Evolutionary conservation across 2,797 vertebrate species (phyloP).

Genomic region (Falco peregrinus): DNA sequence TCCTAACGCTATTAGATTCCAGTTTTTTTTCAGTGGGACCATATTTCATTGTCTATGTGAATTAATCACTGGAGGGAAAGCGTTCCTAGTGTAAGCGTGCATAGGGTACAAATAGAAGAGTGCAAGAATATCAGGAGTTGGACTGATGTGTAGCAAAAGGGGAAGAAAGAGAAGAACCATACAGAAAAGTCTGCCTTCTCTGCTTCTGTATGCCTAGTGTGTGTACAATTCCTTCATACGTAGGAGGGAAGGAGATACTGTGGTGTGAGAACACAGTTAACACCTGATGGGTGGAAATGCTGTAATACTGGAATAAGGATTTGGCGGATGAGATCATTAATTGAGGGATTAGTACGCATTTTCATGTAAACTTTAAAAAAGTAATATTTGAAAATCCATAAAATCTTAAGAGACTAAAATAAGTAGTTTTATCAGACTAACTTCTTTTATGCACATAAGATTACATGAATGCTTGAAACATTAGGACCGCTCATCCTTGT

Average conservation of each 20-base stretch:
- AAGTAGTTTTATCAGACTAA: not conserved
- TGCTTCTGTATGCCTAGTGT: not conserved
- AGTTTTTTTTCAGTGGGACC: not conserved
- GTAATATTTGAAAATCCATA: not conserved
- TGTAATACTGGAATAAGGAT: not conserved
- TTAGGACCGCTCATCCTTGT: not conserved
- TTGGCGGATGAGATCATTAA: not conserved
- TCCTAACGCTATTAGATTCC: too few species aligned
- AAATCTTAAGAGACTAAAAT: not conserved
- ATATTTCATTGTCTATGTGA: not conserved
- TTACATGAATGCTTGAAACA: not conserved
- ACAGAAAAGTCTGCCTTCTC: not conserved
- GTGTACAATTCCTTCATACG: not conserved
- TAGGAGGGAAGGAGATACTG: not conserved
- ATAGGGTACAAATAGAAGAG: not conserved
- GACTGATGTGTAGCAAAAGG: not conserved
- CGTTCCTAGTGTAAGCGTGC: not conserved
- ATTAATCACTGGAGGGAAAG: not conserved
- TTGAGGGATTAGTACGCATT: not conserved
- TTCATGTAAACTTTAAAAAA: not conserved
- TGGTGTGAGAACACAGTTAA: not conserved
- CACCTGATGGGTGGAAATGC: not conserved
- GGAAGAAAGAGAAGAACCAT: not conserved
- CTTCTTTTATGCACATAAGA: not conserved
- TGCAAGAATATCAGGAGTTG: not conserved